Evolutionary conservation across 2,797 vertebrate genomes (phyloP), one percentile per base, ranked within the genome.

Genomic region (Schizothorax lantsangensis): DNA sequence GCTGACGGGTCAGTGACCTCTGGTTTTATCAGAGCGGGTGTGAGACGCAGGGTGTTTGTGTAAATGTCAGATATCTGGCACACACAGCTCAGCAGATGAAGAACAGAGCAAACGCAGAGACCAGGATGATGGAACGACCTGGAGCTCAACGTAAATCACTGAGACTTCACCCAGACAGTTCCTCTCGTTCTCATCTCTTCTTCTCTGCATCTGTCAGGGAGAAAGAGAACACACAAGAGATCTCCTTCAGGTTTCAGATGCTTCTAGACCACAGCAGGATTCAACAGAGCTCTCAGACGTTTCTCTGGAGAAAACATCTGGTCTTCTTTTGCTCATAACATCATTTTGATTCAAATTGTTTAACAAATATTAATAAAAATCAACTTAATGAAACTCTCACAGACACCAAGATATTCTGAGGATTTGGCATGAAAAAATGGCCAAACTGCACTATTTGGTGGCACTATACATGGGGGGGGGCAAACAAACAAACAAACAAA

Each of bases 61-160:
- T 47, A 89, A 91, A 90, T 91, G 88, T 87, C 83, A 90, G 79
- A 88, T 83, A 62, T 91, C 85, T 88, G 75, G 84, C 54, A 89
- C 89, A 86, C 91, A 62, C 88, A 71, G 68, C 74, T 47, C 64
- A 52, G 30, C 80, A 82, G 80, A 82, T 82, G 80, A 19, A 21
- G 80, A 69, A 82, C 26, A 71, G 49, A 82, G 80, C n/a, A 30
- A 85, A 23, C 45, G 33, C 79, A 89, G 86, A 85, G 23, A n/a
- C 38, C 52, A 72, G 52, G 68, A 72, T 71, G 68, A 23, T 15
- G 6, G 71, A 73, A 45, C 40, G 12, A 9, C 71, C 71, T 73
- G 71, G 71, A 73, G 40, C 49, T 19, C 17, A 6, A 2, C 49
- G 17, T 73, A 47, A 45, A 45, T 73, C 71, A 73, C 71, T 26